These are phyloP conservation scores for Helicoverpa armigera DNA, from an alignment of 1,140 invertebrate genomes.

Conservation along the genomic window DNA sequence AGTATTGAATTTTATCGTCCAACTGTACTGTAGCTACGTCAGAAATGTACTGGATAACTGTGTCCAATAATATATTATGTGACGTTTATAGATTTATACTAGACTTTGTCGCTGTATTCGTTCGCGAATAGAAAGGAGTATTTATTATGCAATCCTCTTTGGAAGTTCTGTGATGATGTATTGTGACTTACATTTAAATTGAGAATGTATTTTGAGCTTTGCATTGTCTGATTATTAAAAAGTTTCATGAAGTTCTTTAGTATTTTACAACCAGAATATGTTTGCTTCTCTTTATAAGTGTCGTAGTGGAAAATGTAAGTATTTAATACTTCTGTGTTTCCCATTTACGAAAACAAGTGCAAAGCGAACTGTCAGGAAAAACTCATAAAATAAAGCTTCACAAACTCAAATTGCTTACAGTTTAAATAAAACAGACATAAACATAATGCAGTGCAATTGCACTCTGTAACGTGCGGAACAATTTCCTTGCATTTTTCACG, in stretches of 20 bases:
- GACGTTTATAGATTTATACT: constrained; percentile 37
- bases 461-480: not conserved
- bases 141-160: constrained; percentile 38
- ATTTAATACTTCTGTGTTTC: too few species aligned
- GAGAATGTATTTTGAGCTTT: not conserved
- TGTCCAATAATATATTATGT: constrained; percentile 23
- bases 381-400: not conserved
- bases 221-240: not conserved
- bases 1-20: constrained; percentile 32
- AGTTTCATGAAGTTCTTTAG: not conserved
- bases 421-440: not conserved
- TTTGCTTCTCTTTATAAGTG: too few species aligned
- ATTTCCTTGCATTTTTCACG: constrained; percentile 28
- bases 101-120: not conserved
- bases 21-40: not conserved
- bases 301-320: too few species aligned
- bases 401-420: too few species aligned
- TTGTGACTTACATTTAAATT: not conserved
- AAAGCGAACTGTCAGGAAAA: too few species aligned
- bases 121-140: constrained; percentile 4
- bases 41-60: constrained; percentile 20
- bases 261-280: not conserved
- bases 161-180: constrained; percentile 19
- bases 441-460: not conserved
- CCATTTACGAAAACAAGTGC: too few species aligned